Evolutionary conservation across 2,797 vertebrate species (phyloP).

Genomic region (Antrozous pallidus): DNA sequence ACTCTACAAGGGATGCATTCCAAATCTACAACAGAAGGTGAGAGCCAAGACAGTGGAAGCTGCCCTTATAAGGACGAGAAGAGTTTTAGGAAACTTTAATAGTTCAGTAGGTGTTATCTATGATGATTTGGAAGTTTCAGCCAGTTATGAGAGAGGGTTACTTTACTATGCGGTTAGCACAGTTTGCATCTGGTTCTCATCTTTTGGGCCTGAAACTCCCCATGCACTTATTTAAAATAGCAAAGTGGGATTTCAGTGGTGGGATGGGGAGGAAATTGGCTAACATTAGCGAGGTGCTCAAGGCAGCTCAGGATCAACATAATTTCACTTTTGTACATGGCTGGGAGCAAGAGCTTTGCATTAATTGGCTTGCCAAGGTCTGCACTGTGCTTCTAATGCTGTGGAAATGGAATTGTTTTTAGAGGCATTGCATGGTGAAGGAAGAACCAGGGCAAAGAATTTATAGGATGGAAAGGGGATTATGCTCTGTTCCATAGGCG

Average conservation of each 20-base stretch:
- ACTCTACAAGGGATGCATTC: constrained; percentile 11
- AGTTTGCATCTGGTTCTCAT: not conserved
- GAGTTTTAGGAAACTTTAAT: not conserved
- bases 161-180: not conserved
- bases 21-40: constrained; percentile 21
- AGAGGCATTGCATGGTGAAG: not conserved
- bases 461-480: not conserved
- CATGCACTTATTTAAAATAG: not conserved
- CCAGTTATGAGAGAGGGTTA: not conserved
- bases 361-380: not conserved
- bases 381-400: not conserved
- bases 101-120: not conserved
- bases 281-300: not conserved
- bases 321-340: not conserved
- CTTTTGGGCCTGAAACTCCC: not conserved
- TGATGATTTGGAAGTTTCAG: not conserved
- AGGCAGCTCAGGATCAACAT: not conserved
- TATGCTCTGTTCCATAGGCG: not conserved
- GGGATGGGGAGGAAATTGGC: not conserved
- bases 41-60: not conserved
- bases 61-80: constrained; percentile 19
- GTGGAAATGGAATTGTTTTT: not conserved
- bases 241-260: not conserved
- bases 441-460: not conserved
- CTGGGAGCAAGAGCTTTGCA: not conserved